Evolutionary conservation across 2,888 invertebrate species (phyloP).

Genomic region (Coleophora flavipennella): DNA sequence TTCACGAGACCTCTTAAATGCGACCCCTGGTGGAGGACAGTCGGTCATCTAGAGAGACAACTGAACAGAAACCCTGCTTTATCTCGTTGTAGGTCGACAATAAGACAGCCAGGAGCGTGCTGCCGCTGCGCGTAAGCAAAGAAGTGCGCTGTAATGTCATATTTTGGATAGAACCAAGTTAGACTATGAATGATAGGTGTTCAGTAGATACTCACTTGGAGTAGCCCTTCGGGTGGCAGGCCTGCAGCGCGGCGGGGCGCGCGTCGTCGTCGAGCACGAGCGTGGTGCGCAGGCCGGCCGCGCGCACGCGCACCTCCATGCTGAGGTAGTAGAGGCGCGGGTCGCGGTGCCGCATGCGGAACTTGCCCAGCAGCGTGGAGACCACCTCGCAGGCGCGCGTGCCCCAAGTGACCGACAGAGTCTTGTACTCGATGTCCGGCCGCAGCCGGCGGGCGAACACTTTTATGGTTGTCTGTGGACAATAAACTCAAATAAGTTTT

Average conservation of each 20-base stretch:
- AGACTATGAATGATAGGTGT: too few species aligned
- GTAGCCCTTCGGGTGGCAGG: slow-evolving; percentile 94
- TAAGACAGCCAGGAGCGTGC: too few species aligned
- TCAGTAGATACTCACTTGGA: slow-evolving; percentile 77
- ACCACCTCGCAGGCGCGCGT: slow-evolving; percentile 92
- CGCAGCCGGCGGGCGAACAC: slow-evolving; percentile 91
- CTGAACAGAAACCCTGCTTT: too few species aligned
- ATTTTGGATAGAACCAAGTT: too few species aligned
- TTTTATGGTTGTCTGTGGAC: slow-evolving; percentile 87
- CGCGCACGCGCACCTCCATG: slow-evolving; percentile 93
- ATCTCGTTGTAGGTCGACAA: too few species aligned
- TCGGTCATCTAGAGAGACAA: too few species aligned
- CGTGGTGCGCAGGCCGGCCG: slow-evolving; percentile 86
- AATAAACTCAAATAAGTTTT: too few species aligned
- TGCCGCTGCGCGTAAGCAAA: too few species aligned
- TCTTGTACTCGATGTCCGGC: slow-evolving; percentile 97
- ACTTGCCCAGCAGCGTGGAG: slow-evolving; percentile 86
- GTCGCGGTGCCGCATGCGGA: slow-evolving; percentile 92
- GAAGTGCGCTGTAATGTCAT: too few species aligned
- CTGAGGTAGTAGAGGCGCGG: slow-evolving; percentile 93
- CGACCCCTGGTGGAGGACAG: too few species aligned
- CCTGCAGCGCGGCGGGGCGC: slow-evolving; percentile 90
- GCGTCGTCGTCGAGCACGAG: slow-evolving; percentile 90
- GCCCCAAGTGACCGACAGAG: slow-evolving; percentile 89
- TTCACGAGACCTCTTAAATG: too few species aligned